Evolutionary conservation across 2,797 vertebrate species (phyloP).

Genomic region (Sebastolobus altivelis): DNA sequence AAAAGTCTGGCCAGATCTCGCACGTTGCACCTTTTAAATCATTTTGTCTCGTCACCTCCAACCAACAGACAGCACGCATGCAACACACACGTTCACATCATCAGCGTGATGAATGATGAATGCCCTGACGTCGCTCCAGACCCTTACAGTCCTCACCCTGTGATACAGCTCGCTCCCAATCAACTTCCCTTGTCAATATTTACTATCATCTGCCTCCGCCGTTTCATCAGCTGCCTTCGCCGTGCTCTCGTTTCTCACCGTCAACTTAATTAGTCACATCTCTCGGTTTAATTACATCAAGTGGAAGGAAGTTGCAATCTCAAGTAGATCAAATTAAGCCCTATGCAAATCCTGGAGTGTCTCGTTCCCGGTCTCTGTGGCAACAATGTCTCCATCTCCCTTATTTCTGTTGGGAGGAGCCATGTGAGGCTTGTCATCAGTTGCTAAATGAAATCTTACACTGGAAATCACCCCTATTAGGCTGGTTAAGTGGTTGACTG

Average conservation of each 20-base stretch:
- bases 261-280: slow-evolving; percentile 88
- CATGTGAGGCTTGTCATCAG: slow-evolving; percentile 70
- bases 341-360: slow-evolving; percentile 84
- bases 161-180: slow-evolving; percentile 65
- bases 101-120: slow-evolving; percentile 50
- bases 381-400: slow-evolving; percentile 74
- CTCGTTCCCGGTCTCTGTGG: slow-evolving; percentile 71
- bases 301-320: slow-evolving; percentile 88
- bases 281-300: slow-evolving; percentile 87
- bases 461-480: slow-evolving; percentile 80
- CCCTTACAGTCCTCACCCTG: slow-evolving; percentile 41
- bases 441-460: slow-evolving; percentile 81
- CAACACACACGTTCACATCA: slow-evolving; percentile 6
- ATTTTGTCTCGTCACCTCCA: background rate
- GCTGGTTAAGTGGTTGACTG: slow-evolving; percentile 78
- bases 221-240: slow-evolving; percentile 66
- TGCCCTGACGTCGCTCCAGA: slow-evolving; percentile 28
- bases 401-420: slow-evolving; percentile 61
- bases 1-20: background rate
- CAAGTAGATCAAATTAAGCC: slow-evolving; percentile 89
- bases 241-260: slow-evolving; percentile 73
- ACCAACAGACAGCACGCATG: slow-evolving; percentile 1
- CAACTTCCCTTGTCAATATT: slow-evolving; percentile 82
- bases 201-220: slow-evolving; percentile 71
- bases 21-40: background rate